Conservation (phyloP, 2,113 vertebrate genomes). For the Gallinago media region DNA sequence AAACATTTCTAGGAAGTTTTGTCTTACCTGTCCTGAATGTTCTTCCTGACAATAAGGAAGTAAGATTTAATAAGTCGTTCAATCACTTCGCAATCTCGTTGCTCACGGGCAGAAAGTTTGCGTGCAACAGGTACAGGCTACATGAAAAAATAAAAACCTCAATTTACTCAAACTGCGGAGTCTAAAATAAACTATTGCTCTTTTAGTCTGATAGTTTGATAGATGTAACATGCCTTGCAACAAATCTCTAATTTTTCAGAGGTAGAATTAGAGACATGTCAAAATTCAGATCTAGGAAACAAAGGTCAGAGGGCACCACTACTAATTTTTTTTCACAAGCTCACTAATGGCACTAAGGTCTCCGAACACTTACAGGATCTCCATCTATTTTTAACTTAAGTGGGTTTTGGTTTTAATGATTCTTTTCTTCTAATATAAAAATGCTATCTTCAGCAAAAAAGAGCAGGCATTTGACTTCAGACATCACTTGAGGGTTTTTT, state of each 20-base stretch:
- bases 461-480: background rate
- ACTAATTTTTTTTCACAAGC: background rate
- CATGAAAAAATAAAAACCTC: background rate
- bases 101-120: constrained; percentile 94
- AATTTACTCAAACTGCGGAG: background rate
- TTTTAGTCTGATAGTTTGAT: background rate
- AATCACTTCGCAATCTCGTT: constrained; percentile 97
- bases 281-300: background rate
- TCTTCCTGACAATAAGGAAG: constrained; percentile 98
- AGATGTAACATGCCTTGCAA: background rate
- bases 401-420: background rate
- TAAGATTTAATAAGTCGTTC: constrained; percentile 98
- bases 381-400: background rate
- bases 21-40: constrained; percentile 94
- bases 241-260: background rate
- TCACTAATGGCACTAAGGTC: background rate
- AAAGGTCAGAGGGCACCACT: background rate
- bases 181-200: background rate
- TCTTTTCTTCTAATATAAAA: background rate
- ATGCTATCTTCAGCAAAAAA: background rate
- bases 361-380: background rate
- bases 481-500: background rate
- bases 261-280: background rate
- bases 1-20: background rate
- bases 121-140: constrained; percentile 97